Conservation (phyloP, 2,113 vertebrate genomes). For the Benthochromis sp. region DNA sequence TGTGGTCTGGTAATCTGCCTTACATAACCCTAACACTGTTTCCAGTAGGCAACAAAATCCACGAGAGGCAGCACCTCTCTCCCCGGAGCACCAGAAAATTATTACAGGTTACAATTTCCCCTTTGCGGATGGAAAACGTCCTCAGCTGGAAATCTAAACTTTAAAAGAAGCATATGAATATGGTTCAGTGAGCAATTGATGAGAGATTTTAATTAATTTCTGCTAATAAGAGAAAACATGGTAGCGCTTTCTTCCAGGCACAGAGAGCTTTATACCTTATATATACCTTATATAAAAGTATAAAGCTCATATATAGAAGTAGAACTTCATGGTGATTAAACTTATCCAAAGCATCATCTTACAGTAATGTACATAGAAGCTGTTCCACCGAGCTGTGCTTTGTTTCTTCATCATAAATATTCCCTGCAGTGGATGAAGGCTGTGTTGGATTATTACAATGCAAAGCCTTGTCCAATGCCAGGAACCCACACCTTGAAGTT, state of each 20-base stretch:
- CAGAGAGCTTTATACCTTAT: background rate
- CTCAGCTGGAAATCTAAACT: background rate
- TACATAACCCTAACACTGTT: slow-evolving; percentile 44
- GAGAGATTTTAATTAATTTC: background rate
- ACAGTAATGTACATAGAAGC: background rate
- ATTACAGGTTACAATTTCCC: background rate
- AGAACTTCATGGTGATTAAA: background rate
- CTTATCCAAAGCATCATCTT: background rate
- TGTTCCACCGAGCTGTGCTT: background rate
- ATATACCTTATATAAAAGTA: background rate
- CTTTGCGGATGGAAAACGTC: background rate
- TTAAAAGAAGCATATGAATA: background rate
- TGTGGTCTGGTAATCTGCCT: slow-evolving; percentile 34
- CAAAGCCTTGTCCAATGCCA: background rate
- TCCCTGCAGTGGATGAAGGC: background rate
- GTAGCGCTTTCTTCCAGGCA: background rate
- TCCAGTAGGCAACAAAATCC: slow-evolving; percentile 34
- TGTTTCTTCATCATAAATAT: background rate
- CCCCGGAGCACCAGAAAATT: background rate
- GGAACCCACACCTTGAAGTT: background rate
- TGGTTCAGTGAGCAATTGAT: background rate
- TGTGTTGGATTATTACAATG: background rate
- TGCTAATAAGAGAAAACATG: background rate
- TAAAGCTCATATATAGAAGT: accelerated
- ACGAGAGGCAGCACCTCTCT: background rate